Percentiles rank a stretch among this genome's conserved stretches.
Conservation (phyloP, 2,888 invertebrate species). For the Chaetoderma sp. region DNA sequence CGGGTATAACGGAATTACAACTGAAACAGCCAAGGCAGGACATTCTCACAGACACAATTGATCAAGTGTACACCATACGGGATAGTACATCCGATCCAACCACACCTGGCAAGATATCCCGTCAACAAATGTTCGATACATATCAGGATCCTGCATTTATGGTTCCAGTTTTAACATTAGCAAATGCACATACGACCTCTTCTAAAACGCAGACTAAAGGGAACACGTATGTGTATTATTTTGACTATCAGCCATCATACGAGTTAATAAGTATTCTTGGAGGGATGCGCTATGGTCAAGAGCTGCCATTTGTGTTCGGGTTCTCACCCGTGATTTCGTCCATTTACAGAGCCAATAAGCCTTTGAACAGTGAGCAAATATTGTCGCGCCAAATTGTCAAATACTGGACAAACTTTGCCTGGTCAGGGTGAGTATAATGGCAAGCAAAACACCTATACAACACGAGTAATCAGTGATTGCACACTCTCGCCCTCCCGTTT, state of each 20-base stretch:
- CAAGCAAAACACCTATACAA: no score
- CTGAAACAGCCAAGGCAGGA: no score
- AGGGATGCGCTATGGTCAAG: not conserved
- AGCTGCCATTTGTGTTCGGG: conserved; percentile 1
- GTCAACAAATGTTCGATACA: not conserved
- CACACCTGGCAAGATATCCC: not conserved
- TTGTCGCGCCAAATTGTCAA: not conserved
- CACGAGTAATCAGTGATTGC: no score
- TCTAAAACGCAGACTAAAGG: not conserved
- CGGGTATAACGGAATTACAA: not conserved
- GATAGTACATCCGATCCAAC: not conserved
- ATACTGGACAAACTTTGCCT: conserved; percentile 3
- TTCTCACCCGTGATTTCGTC: not conserved
- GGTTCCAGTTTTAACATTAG: not conserved
- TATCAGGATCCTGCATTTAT: conserved; percentile 1
- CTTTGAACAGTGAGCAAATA: not conserved
- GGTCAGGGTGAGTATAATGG: not conserved
- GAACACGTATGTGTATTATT: not conserved
- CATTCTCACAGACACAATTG: no score
- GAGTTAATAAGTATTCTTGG: no score
- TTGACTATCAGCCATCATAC: not conserved
- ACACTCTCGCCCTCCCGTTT: no score
- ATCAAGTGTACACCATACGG: not conserved
- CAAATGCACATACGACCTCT: not conserved
- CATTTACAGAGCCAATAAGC: no score